These are phyloP conservation scores for Meleagris gallopavo DNA, from an alignment of 2,113 vertebrate species.

Conservation along the genomic window DNA sequence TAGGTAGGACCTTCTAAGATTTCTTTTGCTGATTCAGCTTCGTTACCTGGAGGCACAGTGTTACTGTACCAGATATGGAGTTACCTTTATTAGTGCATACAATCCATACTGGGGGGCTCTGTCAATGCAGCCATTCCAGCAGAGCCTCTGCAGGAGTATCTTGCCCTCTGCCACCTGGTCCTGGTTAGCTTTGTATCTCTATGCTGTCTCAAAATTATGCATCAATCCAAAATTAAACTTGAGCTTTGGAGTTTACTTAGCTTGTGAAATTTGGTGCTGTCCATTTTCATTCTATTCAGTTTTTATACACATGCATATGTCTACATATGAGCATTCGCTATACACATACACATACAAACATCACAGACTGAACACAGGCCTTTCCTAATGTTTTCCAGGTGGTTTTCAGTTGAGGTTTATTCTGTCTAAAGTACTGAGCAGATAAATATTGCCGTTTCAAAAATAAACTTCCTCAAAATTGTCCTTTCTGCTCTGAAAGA, in stretches of 20 bases:
- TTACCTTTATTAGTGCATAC: neutral
- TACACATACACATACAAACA: neutral
- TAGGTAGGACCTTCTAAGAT: neutral
- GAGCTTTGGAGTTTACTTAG: neutral
- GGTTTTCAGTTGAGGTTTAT: neutral
- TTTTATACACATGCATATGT: neutral
- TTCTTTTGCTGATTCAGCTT: neutral
- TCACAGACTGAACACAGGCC: neutral
- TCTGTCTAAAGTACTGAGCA: neutral
- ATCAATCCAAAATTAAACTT: neutral
- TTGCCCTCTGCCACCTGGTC: neutral
- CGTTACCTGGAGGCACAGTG: neutral
- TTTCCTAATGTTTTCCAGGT: neutral
- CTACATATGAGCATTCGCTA: neutral
- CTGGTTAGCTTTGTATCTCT: neutral
- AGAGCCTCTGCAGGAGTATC: neutral
- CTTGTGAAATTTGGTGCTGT: neutral
- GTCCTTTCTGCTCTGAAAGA: slow-evolving; percentile 63
- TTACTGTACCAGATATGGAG: neutral
- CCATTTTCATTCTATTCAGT: neutral
- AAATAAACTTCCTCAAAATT: slow-evolving; percentile 69
- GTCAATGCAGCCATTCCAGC: neutral
- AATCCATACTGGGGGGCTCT: neutral
- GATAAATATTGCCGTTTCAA: slow-evolving; percentile 56
- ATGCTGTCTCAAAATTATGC: neutral